Evolutionary conservation across 1,140 invertebrate genomes (phyloP).

Genomic region (Drosophila parvula): DNA sequence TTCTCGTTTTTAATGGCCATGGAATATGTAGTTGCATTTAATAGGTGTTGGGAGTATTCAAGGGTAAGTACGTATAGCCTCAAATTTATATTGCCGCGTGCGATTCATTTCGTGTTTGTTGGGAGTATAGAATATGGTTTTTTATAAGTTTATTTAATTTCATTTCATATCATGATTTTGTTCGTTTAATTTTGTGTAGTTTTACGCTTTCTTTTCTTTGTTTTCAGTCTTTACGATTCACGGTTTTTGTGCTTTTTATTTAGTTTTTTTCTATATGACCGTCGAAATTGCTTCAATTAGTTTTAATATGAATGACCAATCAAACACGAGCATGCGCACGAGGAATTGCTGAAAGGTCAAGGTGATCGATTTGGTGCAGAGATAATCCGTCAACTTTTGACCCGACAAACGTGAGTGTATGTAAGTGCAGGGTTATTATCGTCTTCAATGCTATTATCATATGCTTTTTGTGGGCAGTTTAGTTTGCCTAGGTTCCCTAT

Average conservation of each 20-base stretch:
- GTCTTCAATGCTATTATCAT: conserved; percentile 41
- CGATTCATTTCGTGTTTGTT: conserved; percentile 26
- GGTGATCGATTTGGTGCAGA: conserved; percentile 20
- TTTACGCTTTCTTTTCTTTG: conserved; percentile 45
- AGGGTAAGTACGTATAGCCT: conserved; percentile 6
- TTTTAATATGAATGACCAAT: conserved; percentile 55
- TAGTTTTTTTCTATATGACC: conserved; percentile 57
- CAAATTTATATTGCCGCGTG: conserved; percentile 16
- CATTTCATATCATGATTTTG: conserved; percentile 39
- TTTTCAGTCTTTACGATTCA: conserved; percentile 84
- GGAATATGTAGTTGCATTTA: conserved; percentile 43
- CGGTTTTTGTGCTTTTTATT: conserved; percentile 82
- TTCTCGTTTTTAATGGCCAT: conserved; percentile 48
- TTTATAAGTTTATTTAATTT: conserved; percentile 43
- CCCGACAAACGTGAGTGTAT: conserved; percentile 30
- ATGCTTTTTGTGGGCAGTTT: conserved; percentile 39
- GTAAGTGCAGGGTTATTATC: conserved; percentile 55
- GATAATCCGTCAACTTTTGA: conserved; percentile 12
- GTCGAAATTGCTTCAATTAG: conserved; percentile 54
- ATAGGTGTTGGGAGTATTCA: conserved; percentile 29
- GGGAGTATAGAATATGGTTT: conserved; percentile 44
- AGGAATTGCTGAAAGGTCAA: conserved; percentile 44
- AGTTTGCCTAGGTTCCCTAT: conserved; percentile 82
- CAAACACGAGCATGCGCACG: conserved; percentile 49
- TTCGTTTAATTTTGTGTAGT: conserved; percentile 46